Conservation (phyloP, 2,113 vertebrate species). For the Dasyprocta punctata region DNA sequence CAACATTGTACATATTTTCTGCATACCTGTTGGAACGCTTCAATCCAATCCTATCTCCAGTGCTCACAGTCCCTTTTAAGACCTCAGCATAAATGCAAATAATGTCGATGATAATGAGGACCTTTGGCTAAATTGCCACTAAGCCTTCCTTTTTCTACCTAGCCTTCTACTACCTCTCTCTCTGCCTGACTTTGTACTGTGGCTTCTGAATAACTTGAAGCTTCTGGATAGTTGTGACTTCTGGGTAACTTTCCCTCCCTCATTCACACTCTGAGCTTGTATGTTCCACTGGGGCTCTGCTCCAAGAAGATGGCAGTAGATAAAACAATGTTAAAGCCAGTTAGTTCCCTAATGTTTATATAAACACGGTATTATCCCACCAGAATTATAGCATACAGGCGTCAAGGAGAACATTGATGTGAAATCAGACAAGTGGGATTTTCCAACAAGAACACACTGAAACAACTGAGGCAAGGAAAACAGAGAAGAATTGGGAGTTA, state of each 20-base stretch:
- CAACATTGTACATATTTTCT: neutral
- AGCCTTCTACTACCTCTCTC: neutral
- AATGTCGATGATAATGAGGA: neutral
- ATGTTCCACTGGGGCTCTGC: neutral
- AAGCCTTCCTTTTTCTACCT: neutral
- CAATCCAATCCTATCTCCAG: neutral
- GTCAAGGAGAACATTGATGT: neutral
- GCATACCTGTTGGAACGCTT: neutral
- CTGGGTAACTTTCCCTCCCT: neutral
- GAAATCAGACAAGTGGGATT: neutral
- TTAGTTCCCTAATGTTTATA: neutral
- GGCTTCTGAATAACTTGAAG: neutral
- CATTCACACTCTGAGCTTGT: neutral
- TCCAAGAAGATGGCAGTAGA: neutral
- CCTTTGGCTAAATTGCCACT: neutral
- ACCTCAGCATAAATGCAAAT: neutral
- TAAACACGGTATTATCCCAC: neutral
- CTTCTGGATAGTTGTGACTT: conserved; percentile 28
- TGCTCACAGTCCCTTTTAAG: neutral
- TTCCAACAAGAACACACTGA: conserved; percentile 13
- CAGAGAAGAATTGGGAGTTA: neutral
- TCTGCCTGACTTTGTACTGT: neutral
- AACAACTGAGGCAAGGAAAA: neutral
- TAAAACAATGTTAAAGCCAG: neutral
- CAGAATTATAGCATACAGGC: neutral